Evolutionary conservation across 2,797 vertebrate genomes (phyloP), one percentile per base, ranked within the genome.

Genomic region (Mormyrops attenuatus): DNA sequence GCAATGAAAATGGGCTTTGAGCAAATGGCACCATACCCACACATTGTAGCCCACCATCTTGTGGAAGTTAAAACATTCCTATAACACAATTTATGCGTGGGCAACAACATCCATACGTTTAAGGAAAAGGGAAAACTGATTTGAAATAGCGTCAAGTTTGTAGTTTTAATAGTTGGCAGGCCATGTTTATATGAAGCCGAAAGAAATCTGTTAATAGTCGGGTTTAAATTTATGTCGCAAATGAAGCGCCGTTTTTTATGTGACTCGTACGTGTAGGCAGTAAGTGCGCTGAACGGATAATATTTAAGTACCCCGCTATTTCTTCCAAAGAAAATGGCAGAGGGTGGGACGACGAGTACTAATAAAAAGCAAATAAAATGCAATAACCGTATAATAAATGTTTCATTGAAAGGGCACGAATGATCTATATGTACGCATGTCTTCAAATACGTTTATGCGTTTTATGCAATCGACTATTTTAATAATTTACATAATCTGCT

Each of bases 281-380:
- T 53, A 88, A 87, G 89, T 69, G 82, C 82, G 84, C 26, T 89
- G 87, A 90, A 88, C 53, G 88, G 89, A 89, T 90, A 90, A 88
- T 88, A 88, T 90, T 88, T 80, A 89, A 84, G 63, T 89, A 34
- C 38, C 66, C 88, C 4, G 38, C 88, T 88, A 88, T 88, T 88
- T 44, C 88, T 88, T 84, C 66, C 89, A 91, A 90, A 90, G 55
- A 63, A 85, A 77, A 86, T 30, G 73, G 17, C 50, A 88, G 89
- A 90, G 90, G 91, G 91, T 90, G 91, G 89, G 88, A 89, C 91
- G 60, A 89, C 66, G 60, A 84, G 49, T 53, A 80, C 77, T 90
- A 90, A 91, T 90, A 90, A 91, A 90, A 69, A 87, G 57, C 49
- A 89, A 89, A 90, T 91, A 90, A 90, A 89, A 90, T 90, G 85